Evolutionary conservation across 1,140 invertebrate species (phyloP).

Genomic region (Aphis craccivora): DNA sequence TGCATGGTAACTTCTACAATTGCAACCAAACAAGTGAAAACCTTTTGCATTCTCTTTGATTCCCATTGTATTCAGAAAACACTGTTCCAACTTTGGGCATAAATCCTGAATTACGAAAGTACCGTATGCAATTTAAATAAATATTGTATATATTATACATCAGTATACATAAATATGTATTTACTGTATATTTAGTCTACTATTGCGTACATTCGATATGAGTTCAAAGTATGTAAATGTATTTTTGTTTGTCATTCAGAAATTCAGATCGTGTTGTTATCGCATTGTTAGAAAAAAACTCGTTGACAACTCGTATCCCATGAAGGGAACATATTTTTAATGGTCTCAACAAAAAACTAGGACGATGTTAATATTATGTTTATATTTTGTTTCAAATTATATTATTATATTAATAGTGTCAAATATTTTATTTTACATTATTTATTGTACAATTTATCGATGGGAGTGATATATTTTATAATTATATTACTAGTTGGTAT

Average conservation of each 20-base stretch:
- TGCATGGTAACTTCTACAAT: not conserved
- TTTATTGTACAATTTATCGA: too few relatives aligned
- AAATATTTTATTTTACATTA: too few relatives aligned
- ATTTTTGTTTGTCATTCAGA: not conserved
- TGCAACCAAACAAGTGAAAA: not conserved
- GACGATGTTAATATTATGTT: not conserved
- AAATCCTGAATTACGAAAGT: slow-evolving; percentile 1
- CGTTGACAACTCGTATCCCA: not conserved
- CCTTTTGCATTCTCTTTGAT: slow-evolving; percentile 26
- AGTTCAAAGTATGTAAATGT: not conserved
- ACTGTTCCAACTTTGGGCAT: not conserved
- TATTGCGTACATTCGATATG: not conserved
- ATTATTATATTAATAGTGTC: too few relatives aligned
- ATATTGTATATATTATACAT: not conserved
- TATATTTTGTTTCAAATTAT: too few relatives aligned
- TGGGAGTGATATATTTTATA: too few relatives aligned
- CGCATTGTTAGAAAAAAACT: not conserved
- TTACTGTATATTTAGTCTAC: not conserved
- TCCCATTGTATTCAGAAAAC: not conserved
- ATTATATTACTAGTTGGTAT: too few relatives aligned
- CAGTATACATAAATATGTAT: slow-evolving; percentile 13
- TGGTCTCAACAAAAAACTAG: not conserved
- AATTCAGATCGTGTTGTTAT: not conserved
- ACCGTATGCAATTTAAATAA: not conserved
- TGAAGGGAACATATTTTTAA: not conserved